Percentiles rank a stretch among this genome's conserved stretches.
Evolutionary conservation across 2,797 vertebrate species (phyloP).

Genomic region (Sebastes paucispinis): DNA sequence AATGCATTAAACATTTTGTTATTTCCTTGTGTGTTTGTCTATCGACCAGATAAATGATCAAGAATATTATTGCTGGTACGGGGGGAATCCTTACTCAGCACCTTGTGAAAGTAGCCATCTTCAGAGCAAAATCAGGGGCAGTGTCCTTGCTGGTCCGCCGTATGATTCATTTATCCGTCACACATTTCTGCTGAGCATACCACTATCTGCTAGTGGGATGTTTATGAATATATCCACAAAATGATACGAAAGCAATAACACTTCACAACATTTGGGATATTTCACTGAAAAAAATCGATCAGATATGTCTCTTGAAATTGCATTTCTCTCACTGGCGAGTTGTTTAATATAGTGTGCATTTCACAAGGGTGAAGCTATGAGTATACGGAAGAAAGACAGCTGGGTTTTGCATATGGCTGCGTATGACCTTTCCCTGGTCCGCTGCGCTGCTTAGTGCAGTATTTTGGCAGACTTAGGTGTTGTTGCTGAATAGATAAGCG

Average conservation of each 20-base stretch:
- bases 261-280: slow-evolving; percentile 60
- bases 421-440: slow-evolving; percentile 65
- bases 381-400: slow-evolving; percentile 27
- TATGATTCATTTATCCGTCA: slow-evolving; percentile 67
- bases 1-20: slow-evolving; percentile 64
- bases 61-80: slow-evolving; percentile 29
- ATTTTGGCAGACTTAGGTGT: slow-evolving; percentile 70
- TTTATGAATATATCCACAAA: slow-evolving; percentile 68
- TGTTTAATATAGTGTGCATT: slow-evolving; percentile 58
- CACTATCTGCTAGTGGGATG: slow-evolving; percentile 53
- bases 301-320: slow-evolving; percentile 58
- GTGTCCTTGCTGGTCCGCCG: slow-evolving; percentile 34
- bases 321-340: slow-evolving; percentile 51
- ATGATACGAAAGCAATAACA: slow-evolving; percentile 74
- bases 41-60: slow-evolving; percentile 62
- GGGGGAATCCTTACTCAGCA: slow-evolving; percentile 65
- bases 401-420: slow-evolving; percentile 66
- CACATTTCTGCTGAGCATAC: slow-evolving; percentile 63
- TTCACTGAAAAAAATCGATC: slow-evolving; percentile 66
- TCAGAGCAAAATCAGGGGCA: slow-evolving; percentile 39
- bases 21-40: slow-evolving; percentile 57
- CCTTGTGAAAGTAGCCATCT: slow-evolving; percentile 29
- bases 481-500: slow-evolving; percentile 73
- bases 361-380: slow-evolving; percentile 11
- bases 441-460: slow-evolving; percentile 45